phyloP scores from a whole-genome alignment of 2,888 invertebrate species.

The Agrilus cyanescens region DNA sequence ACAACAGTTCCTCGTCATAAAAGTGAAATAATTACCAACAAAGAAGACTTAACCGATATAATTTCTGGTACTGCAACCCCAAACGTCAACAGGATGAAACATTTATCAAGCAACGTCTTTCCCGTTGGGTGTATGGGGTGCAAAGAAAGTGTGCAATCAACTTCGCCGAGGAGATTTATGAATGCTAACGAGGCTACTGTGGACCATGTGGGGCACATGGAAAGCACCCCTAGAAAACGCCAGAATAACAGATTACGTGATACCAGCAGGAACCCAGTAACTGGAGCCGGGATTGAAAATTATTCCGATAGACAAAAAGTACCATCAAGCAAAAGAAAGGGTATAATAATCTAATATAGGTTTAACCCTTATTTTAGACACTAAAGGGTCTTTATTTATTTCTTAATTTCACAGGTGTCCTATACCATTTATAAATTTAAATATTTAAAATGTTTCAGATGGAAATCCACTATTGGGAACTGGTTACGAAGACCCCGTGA shows the following conservation, averaged over 20 bases:
- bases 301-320: constrained; percentile 15
- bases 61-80: constrained; percentile 4
- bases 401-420: not conserved
- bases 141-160: constrained; percentile 10
- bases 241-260: constrained; percentile 11
- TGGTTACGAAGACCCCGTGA: constrained; percentile 24
- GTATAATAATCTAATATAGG: not conserved
- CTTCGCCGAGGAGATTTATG: constrained; percentile 16
- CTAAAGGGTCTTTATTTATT: not conserved
- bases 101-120: constrained; percentile 20
- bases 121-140: constrained; percentile 24
- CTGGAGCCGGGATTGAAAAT: constrained; percentile 28
- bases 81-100: constrained; percentile 16
- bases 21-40: not conserved
- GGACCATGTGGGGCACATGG: constrained; percentile 16
- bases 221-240: constrained; percentile 17
- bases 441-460: constrained; percentile 21
- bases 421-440: not conserved
- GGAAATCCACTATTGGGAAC: constrained; percentile 32
- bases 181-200: constrained; percentile 16
- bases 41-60: not conserved
- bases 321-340: constrained; percentile 15
- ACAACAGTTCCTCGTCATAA: not conserved
- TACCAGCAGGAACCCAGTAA: constrained; percentile 27
- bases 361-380: not conserved